Evolutionary conservation across 1,140 invertebrate species (phyloP), one percentile per base, ranked within the genome.

Genomic region (Caenorhabditis inopinata): DNA sequence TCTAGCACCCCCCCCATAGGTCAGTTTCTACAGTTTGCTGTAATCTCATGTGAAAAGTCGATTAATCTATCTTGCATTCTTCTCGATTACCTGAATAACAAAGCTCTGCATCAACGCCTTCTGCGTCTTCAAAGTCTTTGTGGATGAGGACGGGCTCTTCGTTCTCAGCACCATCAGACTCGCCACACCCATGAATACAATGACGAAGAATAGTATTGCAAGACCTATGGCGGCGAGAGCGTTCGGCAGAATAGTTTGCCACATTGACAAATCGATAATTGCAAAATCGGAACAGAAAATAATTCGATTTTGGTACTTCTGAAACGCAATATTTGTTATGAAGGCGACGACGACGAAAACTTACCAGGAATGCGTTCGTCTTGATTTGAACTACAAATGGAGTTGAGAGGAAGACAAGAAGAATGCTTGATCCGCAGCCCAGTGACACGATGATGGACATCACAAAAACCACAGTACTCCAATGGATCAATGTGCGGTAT

Each of bases 191-290:
- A 68, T 68, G 16, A 68, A 68, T 4, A 68, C 58, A 29, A 68
- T 68, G 11, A 68, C 38, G 32, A 68, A 68, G 25, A 68, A 68
- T 11, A 68, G 12, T 21, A 38, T 9, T 0, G 3, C 58, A 21
- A 68, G 25, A 7, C 58, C 58, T 6, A 18, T 6, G 16, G 58
- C 58, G 1, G 58, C 58, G 2, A 68, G 58, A 2, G 58, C 58
- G 12, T 68, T 68, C 25, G 58, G 58, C 4, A 68, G n/a, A 68
- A 68, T 68, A 38, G 58, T 68, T 68, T 68, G 58, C 58, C 58
- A 68, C 58, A 68, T 68, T 18, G 58, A 38, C 32, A 68, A 38
- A 18, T 68, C 58, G 1, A 68, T 32, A 21, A 68, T 68, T 14
- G 58, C 58, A 12, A 68, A 68, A 38, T 68, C 58, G 2, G 58